Evolutionary conservation across 2,113 vertebrate species (phyloP).

Genomic region (Galeopterus variegatus): DNA sequence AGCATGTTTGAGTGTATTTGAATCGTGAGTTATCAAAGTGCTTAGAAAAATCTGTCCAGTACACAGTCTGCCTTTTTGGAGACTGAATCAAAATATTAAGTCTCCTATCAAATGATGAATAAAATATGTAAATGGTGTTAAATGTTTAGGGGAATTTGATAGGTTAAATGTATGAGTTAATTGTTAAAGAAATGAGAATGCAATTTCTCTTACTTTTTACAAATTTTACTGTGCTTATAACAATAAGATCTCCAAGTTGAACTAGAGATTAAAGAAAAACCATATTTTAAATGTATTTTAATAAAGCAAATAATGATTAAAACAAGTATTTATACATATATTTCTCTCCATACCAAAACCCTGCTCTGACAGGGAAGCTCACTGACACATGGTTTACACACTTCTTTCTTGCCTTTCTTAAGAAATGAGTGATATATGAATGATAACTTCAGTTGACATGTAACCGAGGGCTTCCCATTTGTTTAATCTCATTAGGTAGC

Average conservation of each 20-base stretch:
- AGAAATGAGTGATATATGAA: not conserved
- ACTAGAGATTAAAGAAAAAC: slow-evolving; percentile 28
- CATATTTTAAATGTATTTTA: not conserved
- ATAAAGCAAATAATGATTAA: slow-evolving; percentile 19
- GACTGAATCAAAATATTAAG: not conserved
- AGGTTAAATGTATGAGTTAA: not conserved
- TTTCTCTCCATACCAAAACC: not conserved
- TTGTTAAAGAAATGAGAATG: not conserved
- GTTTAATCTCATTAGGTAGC: not conserved
- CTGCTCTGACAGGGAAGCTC: not conserved
- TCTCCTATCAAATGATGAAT: slow-evolving; percentile 44
- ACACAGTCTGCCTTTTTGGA: not conserved
- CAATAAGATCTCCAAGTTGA: slow-evolving; percentile 17
- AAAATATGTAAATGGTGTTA: not conserved
- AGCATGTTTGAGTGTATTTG: not conserved
- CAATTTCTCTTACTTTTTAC: not conserved
- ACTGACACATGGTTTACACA: not conserved
- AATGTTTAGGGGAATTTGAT: not conserved
- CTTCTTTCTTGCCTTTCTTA: not conserved
- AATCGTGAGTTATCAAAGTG: not conserved
- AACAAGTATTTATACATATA: not conserved
- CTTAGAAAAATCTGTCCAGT: not conserved
- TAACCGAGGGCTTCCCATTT: not conserved
- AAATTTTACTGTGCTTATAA: not conserved
- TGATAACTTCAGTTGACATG: not conserved